A percentile compares a stretch with the other conserved stretches of the same genome.
These are phyloP conservation scores for Lycopodina hypogea DNA, from an alignment of 37 sponge, comb jelly and placozoan species.

Conservation along the genomic window DNA sequence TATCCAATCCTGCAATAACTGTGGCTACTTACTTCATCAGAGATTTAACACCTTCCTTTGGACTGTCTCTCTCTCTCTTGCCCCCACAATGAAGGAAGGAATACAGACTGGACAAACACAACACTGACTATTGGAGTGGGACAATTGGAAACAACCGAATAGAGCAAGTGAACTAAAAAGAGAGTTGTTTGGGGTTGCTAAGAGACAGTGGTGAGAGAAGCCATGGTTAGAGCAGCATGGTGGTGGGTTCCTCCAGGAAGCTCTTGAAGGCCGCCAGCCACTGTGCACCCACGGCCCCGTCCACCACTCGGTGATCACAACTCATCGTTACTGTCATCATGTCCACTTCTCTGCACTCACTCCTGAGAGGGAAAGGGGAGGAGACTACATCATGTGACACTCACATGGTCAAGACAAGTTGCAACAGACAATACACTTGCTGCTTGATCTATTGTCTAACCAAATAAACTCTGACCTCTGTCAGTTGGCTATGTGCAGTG, in stretches of 20 bases:
- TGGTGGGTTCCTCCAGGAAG: slow-evolving; percentile 79
- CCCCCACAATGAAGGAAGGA: too few species aligned
- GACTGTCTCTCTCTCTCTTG: too few species aligned
- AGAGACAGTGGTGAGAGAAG: neutral
- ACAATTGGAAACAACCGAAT: too few species aligned
- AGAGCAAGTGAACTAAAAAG: neutral
- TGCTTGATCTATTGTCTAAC: neutral
- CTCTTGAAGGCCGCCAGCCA: slow-evolving; percentile 83
- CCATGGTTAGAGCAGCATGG: slow-evolving; percentile 73
- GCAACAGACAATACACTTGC: neutral
- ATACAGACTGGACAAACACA: too few species aligned
- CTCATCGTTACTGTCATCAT: slow-evolving; percentile 95
- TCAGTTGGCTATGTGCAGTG: too few species aligned
- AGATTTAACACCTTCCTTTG: too few species aligned
- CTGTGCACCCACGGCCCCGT: slow-evolving; percentile 94
- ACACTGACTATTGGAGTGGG: too few species aligned
- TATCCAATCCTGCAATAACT: too few species aligned
- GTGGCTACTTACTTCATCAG: too few species aligned
- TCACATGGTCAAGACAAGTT: neutral
- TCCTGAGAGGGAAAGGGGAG: slow-evolving; percentile 10
- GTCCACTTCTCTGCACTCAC: slow-evolving; percentile 50
- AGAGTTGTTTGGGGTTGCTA: neutral
- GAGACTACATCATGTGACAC: neutral
- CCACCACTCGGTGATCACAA: slow-evolving; percentile 97
- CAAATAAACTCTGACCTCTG: too few species aligned